phyloP scores from a whole-genome alignment of 2,113 vertebrate genomes.

The Chionomys nivalis region DNA sequence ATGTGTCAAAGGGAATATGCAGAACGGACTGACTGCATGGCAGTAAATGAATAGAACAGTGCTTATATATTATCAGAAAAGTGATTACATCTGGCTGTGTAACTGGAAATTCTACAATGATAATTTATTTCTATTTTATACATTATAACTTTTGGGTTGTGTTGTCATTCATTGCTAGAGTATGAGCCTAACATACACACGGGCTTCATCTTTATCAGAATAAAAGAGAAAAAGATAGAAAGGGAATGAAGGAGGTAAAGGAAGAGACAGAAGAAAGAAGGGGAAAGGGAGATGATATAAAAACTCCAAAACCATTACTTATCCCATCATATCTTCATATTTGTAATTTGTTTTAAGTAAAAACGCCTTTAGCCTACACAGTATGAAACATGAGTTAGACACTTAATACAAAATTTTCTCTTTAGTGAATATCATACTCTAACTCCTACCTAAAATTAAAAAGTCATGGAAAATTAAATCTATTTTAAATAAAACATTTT shows the following conservation, averaged over 20 bases:
- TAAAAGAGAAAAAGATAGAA: background rate
- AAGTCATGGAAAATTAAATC: constrained; percentile 20
- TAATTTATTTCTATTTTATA: constrained; percentile 43
- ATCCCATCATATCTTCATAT: background rate
- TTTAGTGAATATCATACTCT: background rate
- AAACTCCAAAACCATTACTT: background rate
- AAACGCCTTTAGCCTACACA: background rate
- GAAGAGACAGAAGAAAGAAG: too few relatives aligned
- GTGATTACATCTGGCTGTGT: background rate
- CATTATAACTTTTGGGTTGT: background rate
- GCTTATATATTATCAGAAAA: background rate
- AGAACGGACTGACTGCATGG: background rate
- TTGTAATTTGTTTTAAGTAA: background rate
- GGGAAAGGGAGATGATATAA: background rate
- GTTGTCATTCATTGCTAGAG: background rate
- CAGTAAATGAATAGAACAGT: background rate
- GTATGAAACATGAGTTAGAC: background rate
- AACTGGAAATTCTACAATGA: background rate
- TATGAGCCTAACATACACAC: background rate
- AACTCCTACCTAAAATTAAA: constrained; percentile 51
- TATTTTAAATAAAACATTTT: constrained; percentile 58
- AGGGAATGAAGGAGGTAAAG: too few relatives aligned
- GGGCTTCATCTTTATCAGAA: background rate
- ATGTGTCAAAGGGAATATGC: background rate
- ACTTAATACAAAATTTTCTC: background rate